Evolutionary conservation across 2,797 vertebrate species (phyloP), one percentile per base, ranked within the genome.

Genomic region (Sibirionetta formosa): DNA sequence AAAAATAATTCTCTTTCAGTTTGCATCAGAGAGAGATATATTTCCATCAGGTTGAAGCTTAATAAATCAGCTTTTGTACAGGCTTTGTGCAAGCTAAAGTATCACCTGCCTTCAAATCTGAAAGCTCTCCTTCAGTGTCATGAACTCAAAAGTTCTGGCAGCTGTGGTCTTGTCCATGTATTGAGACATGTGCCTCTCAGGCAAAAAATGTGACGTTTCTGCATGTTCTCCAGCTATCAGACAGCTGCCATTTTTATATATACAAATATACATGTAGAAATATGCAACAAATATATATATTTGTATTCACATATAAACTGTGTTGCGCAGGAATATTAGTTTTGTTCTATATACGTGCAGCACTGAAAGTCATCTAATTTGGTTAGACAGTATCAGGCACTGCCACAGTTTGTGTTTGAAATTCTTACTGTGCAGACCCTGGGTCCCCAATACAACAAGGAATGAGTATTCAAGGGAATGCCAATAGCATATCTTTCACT

Each of bases 401-500:
- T 79, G 71, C 38, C 17, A 23, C 8, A 15, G 15, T 20, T 7
- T 26, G 16, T 0, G 1, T 11, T 16, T 7, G 35, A 35, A 66
- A 66, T 11, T 69, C 23, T 1, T 2, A 40, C 14, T 46, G 36
- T 35, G 27, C 14, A 46, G 48, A 7, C 8, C 44, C 42, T 48
- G 51, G 26, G 70, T 63, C 33, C 51, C 33, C 18, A 42, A 7
- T 6, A 20, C 11, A 31, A n/a, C 24, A 75, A 35, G 4, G 22
- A 71, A n/a, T 81, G 50, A 51, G 2, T 26, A 26, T 29, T 77
- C 1, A 0, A 65, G 6, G 2, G 5, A 1, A 1, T 83, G 27
- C 42, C 13, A 72, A 86, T 1, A 70, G 1, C 6, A 8, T 12
- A 1, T 23, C 58, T 94, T 60, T 36, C 26, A 5, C 17, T 61